A percentile compares a stretch with the other conserved stretches of the same genome.
Evolutionary conservation across 1,140 invertebrate genomes (phyloP).

Genomic region (Heliconius melpomene): DNA sequence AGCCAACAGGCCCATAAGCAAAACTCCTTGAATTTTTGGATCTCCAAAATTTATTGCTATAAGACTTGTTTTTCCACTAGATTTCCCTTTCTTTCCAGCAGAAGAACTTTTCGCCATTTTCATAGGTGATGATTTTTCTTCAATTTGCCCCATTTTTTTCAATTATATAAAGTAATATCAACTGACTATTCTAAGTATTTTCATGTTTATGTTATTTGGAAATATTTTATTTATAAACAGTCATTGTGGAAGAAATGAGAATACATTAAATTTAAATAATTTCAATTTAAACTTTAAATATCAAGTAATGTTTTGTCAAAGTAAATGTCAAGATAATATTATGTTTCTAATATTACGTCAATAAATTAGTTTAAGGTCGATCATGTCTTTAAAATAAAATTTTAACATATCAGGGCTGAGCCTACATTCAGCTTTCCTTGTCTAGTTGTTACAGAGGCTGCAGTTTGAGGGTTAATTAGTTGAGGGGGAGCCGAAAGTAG

Average conservation of each 20-base stretch:
- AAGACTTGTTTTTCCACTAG: slow-evolving; percentile 20
- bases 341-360: background rate
- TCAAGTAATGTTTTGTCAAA: background rate
- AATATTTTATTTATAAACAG: background rate
- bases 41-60: slow-evolving; percentile 47
- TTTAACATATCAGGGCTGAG: background rate
- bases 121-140: slow-evolving; percentile 42
- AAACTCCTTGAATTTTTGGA: slow-evolving; percentile 56
- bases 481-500: too few relatives aligned
- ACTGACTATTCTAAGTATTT: slow-evolving; percentile 19
- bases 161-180: background rate
- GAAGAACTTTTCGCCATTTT: slow-evolving; percentile 54
- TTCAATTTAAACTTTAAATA: background rate
- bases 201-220: slow-evolving; percentile 15
- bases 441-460: too few relatives aligned
- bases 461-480: too few relatives aligned
- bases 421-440: background rate
- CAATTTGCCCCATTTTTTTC: slow-evolving; percentile 53
- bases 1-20: slow-evolving; percentile 54
- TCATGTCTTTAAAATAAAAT: background rate
- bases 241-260: background rate
- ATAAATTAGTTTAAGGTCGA: background rate
- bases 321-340: background rate
- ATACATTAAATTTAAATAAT: background rate
- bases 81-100: slow-evolving; percentile 42